Evolutionary conservation across 2,888 invertebrate species (phyloP).

Genomic region (Ophion obscuratus): DNA sequence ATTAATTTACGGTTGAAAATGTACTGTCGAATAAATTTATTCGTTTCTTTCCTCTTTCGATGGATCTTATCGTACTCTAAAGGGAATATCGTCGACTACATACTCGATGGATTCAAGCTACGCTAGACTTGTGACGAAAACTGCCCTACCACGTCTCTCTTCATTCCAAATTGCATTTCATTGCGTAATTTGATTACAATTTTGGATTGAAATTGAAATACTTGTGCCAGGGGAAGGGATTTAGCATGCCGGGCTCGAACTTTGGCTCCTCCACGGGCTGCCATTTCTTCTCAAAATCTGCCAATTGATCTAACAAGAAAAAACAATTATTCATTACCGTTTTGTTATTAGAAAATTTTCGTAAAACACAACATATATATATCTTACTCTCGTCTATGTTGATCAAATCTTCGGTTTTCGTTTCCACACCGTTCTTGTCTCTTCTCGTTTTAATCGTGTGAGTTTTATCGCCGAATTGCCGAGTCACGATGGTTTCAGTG

Average conservation of each 20-base stretch:
- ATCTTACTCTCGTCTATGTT: slow-evolving; percentile 80
- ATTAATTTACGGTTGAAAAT: slow-evolving; percentile 73
- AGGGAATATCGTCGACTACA: slow-evolving; percentile 7
- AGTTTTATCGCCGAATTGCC: slow-evolving; percentile 79
- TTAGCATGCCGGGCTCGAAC: slow-evolving; percentile 56
- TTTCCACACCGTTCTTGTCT: slow-evolving; percentile 79
- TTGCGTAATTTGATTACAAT: slow-evolving; percentile 69
- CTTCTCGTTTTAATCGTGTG: slow-evolving; percentile 76
- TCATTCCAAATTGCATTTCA: not conserved
- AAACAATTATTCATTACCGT: not conserved
- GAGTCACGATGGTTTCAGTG: slow-evolving; percentile 86
- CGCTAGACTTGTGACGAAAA: not conserved
- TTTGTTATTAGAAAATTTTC: not conserved
- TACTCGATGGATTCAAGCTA: not conserved
- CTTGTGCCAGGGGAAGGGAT: slow-evolving; percentile 77
- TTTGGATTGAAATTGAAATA: slow-evolving; percentile 80
- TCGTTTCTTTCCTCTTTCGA: slow-evolving; percentile 19
- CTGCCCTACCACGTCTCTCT: not conserved
- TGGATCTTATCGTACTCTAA: slow-evolving; percentile 1
- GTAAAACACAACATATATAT: not conserved
- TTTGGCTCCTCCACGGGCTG: slow-evolving; percentile 40
- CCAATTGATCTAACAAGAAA: slow-evolving; percentile 72
- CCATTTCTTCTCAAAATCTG: slow-evolving; percentile 73
- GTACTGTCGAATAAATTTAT: slow-evolving; percentile 28
- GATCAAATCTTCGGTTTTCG: slow-evolving; percentile 77